Evolutionary conservation across 1,140 invertebrate genomes (phyloP), one percentile per base, ranked within the genome.

Genomic region (Aphelinus certus): DNA sequence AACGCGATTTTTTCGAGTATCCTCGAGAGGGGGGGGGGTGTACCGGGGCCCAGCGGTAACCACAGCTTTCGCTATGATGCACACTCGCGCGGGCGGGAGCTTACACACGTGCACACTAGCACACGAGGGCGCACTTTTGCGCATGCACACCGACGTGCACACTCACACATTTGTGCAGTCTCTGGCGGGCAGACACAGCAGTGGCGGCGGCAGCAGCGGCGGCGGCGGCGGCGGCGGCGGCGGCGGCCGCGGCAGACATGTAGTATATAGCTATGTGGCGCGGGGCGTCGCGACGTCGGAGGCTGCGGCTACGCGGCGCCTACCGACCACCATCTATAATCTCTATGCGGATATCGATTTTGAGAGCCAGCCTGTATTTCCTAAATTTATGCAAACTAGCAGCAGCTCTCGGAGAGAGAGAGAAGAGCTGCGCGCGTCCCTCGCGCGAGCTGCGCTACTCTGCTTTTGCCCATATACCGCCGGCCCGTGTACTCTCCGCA

Each of bases 251-350:
- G 69, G 49, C 53, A 63, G 60, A 71, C 61, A 53, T 43, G 60
- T 57, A 55, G 45, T 48, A 77, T 76, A 78, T 78, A 77, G 77
- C 76, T 78, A 74, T 64, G 81, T 84, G 86, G 84, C 81, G 85
- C 82, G 86, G 85, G 83, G 84, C 85, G 87, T 85, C 85, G 86
- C 87, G 87, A 86, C 87, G 87, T 85, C 87, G 87, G 87, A 87
- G 87, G 85, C 87, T 88, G 87, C 86, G 87, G 87, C 86, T 87
- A 87, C 85, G 84, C 83, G 87, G 86, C 87, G 87, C 87, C 87
- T 88, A 87, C 87, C 87, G 85, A 87, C 86, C 85, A 87, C 86
- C 87, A 88, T 88, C 87, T 88, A 88, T 88, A 88, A 87, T 88
- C 87, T 87, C 87, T 87, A 88, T 88, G 87, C 86, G 85, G 87